Evolutionary conservation across 2,888 invertebrate species (phyloP).

Genomic region (Drosophila vallismaia): DNA sequence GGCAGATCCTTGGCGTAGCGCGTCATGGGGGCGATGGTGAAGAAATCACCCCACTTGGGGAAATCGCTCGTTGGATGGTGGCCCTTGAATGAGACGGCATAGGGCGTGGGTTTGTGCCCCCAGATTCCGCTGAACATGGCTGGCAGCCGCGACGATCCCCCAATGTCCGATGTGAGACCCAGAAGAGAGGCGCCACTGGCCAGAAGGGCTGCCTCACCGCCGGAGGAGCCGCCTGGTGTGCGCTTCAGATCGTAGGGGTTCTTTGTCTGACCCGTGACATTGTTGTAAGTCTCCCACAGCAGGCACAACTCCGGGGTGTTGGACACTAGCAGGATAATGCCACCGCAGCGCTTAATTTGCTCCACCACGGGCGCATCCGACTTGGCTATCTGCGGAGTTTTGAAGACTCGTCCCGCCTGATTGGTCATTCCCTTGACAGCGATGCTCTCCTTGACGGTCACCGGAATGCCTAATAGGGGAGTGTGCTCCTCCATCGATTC

Average conservation of each 20-base stretch:
- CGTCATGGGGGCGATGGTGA: slow-evolving; percentile 93
- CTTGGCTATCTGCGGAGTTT: slow-evolving; percentile 86
- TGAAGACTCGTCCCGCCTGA: slow-evolving; percentile 88
- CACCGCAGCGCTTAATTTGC: slow-evolving; percentile 90
- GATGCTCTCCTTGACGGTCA: slow-evolving; percentile 93
- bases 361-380: slow-evolving; percentile 90
- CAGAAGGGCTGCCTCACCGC: slow-evolving; percentile 92
- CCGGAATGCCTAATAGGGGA: slow-evolving; percentile 92
- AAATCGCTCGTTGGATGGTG: slow-evolving; percentile 88
- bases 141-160: slow-evolving; percentile 94
- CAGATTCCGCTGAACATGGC: slow-evolving; percentile 96
- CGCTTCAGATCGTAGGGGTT: slow-evolving; percentile 94
- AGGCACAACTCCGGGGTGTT: slow-evolving; percentile 96
- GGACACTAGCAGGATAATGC: slow-evolving; percentile 93
- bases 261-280: slow-evolving; percentile 92
- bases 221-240: slow-evolving; percentile 95
- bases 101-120: slow-evolving; percentile 95
- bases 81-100: slow-evolving; percentile 87
- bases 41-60: slow-evolving; percentile 87
- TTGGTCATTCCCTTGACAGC: slow-evolving; percentile 91
- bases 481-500: slow-evolving; percentile 87
- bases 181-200: slow-evolving; percentile 92
- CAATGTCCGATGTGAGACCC: slow-evolving; percentile 94
- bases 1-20: slow-evolving; percentile 94
- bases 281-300: slow-evolving; percentile 96